phyloP scores from a whole-genome alignment of 1,140 invertebrate species.

The Drosophila pseudoananassae region DNA sequence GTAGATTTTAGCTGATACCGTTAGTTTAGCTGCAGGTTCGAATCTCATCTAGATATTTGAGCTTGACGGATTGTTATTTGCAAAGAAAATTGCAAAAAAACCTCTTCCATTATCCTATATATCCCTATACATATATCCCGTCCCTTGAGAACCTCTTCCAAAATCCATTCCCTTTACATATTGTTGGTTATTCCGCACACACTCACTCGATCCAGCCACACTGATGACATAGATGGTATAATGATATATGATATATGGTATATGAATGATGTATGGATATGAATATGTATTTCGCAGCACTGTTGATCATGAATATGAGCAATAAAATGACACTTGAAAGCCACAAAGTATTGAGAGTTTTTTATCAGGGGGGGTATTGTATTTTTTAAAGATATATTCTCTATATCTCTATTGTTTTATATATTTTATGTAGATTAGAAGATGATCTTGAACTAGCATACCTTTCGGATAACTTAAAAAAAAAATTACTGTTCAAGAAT shows the following conservation, averaged over 20 bases:
- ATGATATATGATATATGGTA: background rate
- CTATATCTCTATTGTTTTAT: no score
- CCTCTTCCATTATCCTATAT: background rate
- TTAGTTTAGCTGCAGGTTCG: constrained; percentile 23
- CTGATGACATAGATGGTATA: background rate
- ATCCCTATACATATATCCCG: background rate
- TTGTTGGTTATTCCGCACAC: constrained; percentile 16
- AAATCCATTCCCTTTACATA: background rate
- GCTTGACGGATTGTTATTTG: constrained; percentile 48
- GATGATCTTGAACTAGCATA: no score
- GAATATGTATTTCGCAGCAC: constrained; percentile 11
- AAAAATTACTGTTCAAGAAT: no score
- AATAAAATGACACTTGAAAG: constrained; percentile 23
- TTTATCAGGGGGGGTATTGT: no score
- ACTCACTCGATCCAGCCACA: background rate
- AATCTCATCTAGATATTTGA: constrained; percentile 5
- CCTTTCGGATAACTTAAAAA: no score
- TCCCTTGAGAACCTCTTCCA: background rate
- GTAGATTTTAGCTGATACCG: constrained; percentile 34
- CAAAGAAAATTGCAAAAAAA: constrained; percentile 7
- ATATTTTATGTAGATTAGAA: no score
- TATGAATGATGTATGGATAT: constrained; percentile 2
- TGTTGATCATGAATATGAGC: constrained; percentile 32
- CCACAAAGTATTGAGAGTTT: background rate
- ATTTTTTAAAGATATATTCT: no score